A percentile compares a stretch with the other conserved stretches of the same genome.
These are phyloP conservation scores for Poecilobothrus nobilitatus DNA, from an alignment of 2,888 invertebrate genomes.

Conservation along the genomic window DNA sequence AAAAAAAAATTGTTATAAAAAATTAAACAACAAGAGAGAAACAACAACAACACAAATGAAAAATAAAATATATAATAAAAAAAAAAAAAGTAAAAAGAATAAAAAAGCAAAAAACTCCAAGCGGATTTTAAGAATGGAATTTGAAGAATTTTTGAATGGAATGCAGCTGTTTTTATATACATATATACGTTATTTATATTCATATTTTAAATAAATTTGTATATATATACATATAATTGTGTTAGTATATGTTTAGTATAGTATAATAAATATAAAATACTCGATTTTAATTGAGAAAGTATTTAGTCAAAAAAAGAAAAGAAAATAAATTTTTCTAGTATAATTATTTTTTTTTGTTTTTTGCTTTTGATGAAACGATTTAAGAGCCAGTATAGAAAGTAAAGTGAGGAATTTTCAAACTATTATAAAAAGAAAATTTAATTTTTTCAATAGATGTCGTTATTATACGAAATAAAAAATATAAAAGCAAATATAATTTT, in stretches of 20 bases:
- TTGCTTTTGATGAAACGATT: conserved; percentile 13
- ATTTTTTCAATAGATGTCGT: conserved; percentile 9
- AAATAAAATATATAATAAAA: not conserved
- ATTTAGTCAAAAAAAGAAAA: not conserved
- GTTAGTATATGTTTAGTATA: no score
- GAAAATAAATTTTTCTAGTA: not conserved
- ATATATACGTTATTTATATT: not conserved
- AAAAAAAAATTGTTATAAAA: not conserved
- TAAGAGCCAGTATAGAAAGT: not conserved
- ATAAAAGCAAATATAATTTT: no score
- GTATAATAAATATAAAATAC: no score
- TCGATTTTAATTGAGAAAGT: no score
- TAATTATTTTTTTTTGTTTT: not conserved
- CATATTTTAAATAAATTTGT: not conserved
- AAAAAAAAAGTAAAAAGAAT: not conserved
- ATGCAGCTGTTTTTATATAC: conserved; percentile 20
- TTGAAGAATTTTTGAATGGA: conserved; percentile 17
- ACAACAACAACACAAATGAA: not conserved
- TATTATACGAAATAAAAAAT: not conserved
- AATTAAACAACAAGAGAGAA: not conserved
- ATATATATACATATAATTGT: no score
- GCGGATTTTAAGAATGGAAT: conserved; percentile 15
- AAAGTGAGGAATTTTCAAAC: conserved; percentile 15
- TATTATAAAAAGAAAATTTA: conserved; percentile 9
- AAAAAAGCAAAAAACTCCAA: not conserved